Base-by-base conservation (phyloP, 2,888 invertebrate species). In the Tenthredo livida region DNA sequence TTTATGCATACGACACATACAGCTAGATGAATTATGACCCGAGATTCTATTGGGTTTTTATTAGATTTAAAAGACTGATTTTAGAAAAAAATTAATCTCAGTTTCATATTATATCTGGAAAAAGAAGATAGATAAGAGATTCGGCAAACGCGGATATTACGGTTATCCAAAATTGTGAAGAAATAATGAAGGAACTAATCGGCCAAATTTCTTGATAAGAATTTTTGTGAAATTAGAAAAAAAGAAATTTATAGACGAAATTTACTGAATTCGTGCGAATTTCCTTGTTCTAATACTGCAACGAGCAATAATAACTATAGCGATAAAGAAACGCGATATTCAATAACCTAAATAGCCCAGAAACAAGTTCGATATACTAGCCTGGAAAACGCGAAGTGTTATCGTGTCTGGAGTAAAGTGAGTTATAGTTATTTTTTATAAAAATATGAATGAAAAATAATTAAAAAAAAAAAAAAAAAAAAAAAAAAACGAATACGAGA, bases 311-410 rank as follows among this genome's bases (percentile, higher is more conserved):
- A 7, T 33, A 6, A 33, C 25, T n/a, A n/a, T 17, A 29, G 29
- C 21, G 21, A 61, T 61, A 80, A 61, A 65, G 61, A 61, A 80
- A 61, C 21, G 80, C 61, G 61, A 80, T 80, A 61, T 54, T 37
- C 43, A 80, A 61, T 80, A 80, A n/a, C 40, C 80, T 80, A 65
- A 80, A 61, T 61, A 80, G 37, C 9, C 37, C 7, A 65, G 80
- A 58, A 80, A 80, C 33, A 50, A 58, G 37, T 80, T 61, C n/a
- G 80, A 80, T 80, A 80, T 80, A 80, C 61, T 33, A 25, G 21
- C 37, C 40, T 72, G 50, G 0, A n/a, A 9, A 17, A 33, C 54
- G 43, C 43, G 43, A 33, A 29, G 21, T 67, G 21, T 67, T 67
- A 37, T 83, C 33, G 43, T 65, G 10, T 15, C 43, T 21, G 12